Evolutionary conservation across 2,797 vertebrate genomes (phyloP), one percentile per base, ranked within the genome.

Genomic region (Pipistrellus kuhlii): DNA sequence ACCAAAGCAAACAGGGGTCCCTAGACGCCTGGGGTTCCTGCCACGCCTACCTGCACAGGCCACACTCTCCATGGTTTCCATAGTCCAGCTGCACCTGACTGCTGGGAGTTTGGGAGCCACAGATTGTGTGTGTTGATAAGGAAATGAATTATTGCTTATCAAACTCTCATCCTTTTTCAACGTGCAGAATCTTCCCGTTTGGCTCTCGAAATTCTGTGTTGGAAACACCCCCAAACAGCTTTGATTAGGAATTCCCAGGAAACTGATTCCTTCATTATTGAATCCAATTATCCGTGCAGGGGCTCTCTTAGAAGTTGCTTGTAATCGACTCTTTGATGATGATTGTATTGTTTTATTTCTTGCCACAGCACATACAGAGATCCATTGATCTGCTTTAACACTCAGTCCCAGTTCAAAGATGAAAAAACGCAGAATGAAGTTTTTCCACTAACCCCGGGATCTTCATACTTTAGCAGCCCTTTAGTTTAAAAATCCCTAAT

Each of bases 121-220:
- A 95, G 89, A 88, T 53, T 88, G 93, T 93, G 81, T 94, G 91
- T 94, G 85, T 80, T 94, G 77, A 66, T 90, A 86, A 95, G 62
- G 80, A 80, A 64, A 83, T 1, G 1, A 78, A 80, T 35, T 80
- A 84, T 62, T 91, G 77, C 57, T 93, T 82, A 96, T 85, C 93
- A 95, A 73, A 93, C 44, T n/a, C 3, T 2, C 64, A 78, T 91
- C 53, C 30, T 91, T 85, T 90, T 73, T 69, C 76, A 90, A 93
- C 0, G 85, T 93, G 76, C 76, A 59, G 72, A 88, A 55, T 83
- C 93, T 48, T 93, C 90, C 84, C 44, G 0, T 90, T 93, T 90
- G 73, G 64, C 10, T 0, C 64, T 41, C 64, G 90, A 95, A 85
- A 80, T 62, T 83, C 62, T 94, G 57, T 69, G 17, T 94, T 94